Conservation (phyloP, 2,797 vertebrate genomes). For the Leptodactylus fallax region DNA sequence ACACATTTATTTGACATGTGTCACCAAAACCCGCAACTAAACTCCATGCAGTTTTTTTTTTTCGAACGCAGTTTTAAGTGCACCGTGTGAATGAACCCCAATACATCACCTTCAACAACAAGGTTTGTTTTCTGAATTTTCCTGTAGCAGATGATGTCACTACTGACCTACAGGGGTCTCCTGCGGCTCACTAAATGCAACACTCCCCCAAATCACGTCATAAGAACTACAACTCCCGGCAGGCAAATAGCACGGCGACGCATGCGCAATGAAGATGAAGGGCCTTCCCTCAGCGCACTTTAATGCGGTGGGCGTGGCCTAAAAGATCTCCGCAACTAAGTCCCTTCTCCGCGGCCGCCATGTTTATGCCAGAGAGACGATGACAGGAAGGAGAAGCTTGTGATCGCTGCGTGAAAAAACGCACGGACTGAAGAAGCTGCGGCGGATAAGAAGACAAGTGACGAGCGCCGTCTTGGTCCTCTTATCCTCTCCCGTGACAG, state of each 20-base stretch:
- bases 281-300: neutral
- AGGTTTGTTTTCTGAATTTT: neutral
- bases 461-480: neutral
- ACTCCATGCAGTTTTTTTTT: no score
- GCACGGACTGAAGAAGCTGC: constrained; percentile 5
- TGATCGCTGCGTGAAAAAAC: constrained; percentile 18
- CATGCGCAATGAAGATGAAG: neutral
- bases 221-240: constrained; percentile 25
- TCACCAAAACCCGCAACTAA: no score
- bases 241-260: neutral
- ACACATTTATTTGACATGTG: no score
- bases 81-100: no score
- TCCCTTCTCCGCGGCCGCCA: constrained; percentile 55
- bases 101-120: neutral
- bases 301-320: constrained; percentile 32
- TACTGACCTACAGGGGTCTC: constrained; percentile 30
- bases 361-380: constrained; percentile 56
- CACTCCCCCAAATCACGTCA: neutral
- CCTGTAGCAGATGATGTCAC: neutral
- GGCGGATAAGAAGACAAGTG: neutral
- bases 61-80: no score
- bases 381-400: constrained; percentile 60
- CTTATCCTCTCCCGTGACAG: neutral
- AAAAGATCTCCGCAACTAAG: neutral
- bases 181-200: neutral